phyloP scores from a whole-genome alignment of 2,797 vertebrate genomes.

The Ammospiza maritima region DNA sequence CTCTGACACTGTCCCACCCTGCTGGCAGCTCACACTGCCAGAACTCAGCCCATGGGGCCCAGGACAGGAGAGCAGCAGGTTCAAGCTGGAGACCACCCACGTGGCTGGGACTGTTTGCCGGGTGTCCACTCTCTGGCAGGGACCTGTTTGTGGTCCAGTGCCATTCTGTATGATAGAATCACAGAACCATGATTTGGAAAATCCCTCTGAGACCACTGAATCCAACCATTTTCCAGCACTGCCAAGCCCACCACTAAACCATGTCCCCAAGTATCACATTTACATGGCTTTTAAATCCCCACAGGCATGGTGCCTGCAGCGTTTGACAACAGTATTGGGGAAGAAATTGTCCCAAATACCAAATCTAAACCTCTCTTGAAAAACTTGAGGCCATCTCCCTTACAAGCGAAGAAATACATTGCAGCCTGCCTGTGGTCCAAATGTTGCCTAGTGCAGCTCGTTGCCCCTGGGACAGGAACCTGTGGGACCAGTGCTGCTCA shows the following conservation, averaged over 20 bases:
- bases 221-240: not conserved
- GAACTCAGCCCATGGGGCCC: not conserved
- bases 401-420: not conserved
- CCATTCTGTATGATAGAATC: not conserved
- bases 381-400: not conserved
- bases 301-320: not conserved
- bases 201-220: not conserved
- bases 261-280: not conserved
- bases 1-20: not conserved
- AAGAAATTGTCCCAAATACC: not conserved
- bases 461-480: not conserved
- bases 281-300: not conserved
- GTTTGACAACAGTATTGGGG: not conserved
- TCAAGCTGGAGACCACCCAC: not conserved
- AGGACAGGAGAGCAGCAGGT: not conserved
- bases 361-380: not conserved
- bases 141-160: not conserved
- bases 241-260: not conserved
- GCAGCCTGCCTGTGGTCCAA: too few relatives aligned
- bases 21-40: not conserved
- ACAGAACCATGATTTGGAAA: not conserved
- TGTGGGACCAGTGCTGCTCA: not conserved
- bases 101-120: not conserved
- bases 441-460: not conserved
- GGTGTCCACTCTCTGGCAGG: accelerated